Evolutionary conservation across 2,888 invertebrate species (phyloP).

Genomic region (Plebejus melissa): DNA sequence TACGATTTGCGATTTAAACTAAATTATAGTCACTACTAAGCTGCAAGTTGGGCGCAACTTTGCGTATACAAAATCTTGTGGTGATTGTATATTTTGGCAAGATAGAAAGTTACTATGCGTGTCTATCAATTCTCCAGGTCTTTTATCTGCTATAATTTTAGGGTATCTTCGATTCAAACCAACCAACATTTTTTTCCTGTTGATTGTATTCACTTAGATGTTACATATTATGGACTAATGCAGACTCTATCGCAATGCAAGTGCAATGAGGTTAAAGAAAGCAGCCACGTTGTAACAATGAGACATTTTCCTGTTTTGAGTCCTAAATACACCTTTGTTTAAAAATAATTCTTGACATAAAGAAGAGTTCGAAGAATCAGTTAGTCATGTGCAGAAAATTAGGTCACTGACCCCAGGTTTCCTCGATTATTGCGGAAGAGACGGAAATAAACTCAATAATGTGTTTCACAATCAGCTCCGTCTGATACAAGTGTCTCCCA

Average conservation of each 20-base stretch:
- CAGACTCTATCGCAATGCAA: too few relatives aligned
- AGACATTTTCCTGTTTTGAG: not conserved
- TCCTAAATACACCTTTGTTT: not conserved
- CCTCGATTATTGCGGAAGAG: not conserved
- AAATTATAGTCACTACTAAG: not conserved
- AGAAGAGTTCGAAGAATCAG: not conserved
- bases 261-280: too few relatives aligned
- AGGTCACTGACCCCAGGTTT: not conserved
- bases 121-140: too few relatives aligned
- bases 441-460: conserved; percentile 9
- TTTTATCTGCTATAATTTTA: too few relatives aligned
- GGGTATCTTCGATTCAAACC: too few relatives aligned
- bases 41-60: not conserved
- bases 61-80: not conserved
- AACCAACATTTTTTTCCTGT: too few relatives aligned
- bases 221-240: too few relatives aligned
- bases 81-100: too few relatives aligned
- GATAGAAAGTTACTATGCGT: too few relatives aligned
- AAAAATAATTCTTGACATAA: not conserved
- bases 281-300: not conserved
- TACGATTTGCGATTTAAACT: not conserved
- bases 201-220: too few relatives aligned
- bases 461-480: not conserved
- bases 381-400: not conserved
- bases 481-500: not conserved